These are phyloP conservation scores for Cephus rjabovi DNA, from an alignment of 2,888 invertebrate species.

Conservation along the genomic window DNA sequence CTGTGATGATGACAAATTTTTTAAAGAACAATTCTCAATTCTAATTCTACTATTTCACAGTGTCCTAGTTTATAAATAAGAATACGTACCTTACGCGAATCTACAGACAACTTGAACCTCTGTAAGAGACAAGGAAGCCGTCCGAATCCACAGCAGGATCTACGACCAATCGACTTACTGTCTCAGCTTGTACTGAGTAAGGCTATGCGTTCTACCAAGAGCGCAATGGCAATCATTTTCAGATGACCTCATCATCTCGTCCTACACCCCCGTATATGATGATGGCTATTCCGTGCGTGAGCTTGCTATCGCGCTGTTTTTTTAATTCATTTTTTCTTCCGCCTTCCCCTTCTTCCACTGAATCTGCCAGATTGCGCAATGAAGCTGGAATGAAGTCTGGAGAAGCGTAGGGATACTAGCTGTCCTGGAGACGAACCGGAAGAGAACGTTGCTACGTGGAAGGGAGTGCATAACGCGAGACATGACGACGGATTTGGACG, in stretches of 20 bases:
- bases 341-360: constrained; percentile 15
- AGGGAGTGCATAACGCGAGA: neutral
- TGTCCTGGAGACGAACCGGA: neutral
- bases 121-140: neutral
- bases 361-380: neutral
- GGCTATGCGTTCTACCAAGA: neutral
- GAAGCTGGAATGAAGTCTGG: neutral
- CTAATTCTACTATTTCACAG: neutral
- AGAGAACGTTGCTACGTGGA: neutral
- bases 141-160: neutral
- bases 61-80: neutral
- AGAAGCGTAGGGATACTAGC: neutral
- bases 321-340: constrained; percentile 9
- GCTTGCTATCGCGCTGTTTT: constrained; percentile 20
- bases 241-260: constrained; percentile 58
- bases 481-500: neutral
- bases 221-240: constrained; percentile 6
- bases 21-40: neutral
- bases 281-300: constrained; percentile 50
- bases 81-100: neutral
- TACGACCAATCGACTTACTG: neutral
- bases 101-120: neutral
- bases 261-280: constrained; percentile 44
- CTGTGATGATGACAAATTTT: rapidly evolving
- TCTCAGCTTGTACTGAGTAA: neutral